Evolutionary conservation across 2,797 vertebrate genomes (phyloP).

Genomic region (Xenopus petersii): DNA sequence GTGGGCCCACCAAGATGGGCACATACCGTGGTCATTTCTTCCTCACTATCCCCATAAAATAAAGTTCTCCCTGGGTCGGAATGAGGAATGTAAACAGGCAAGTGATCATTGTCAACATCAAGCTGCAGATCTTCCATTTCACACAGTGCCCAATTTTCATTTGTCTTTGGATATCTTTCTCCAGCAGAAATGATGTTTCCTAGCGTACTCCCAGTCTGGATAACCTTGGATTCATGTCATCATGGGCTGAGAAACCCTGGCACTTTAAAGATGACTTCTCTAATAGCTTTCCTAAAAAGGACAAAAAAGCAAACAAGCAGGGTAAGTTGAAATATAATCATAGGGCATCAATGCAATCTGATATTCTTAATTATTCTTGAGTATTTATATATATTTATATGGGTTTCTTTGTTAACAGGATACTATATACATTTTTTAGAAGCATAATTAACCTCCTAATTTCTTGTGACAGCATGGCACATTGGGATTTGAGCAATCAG

Average conservation of each 20-base stretch:
- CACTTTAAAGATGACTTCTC: background rate
- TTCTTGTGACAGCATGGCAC: no score
- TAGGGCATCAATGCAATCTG: background rate
- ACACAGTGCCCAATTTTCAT: conserved; percentile 30
- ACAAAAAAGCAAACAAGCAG: conserved; percentile 35
- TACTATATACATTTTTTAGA: no score
- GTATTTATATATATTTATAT: no score
- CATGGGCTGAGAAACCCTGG: background rate
- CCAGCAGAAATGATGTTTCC: conserved; percentile 2
- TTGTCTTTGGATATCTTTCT: conserved; percentile 13
- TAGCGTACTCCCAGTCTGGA: conserved; percentile 18
- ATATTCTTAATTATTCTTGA: no score
- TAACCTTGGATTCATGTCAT: background rate
- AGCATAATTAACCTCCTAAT: no score
- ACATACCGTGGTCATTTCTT: no score
- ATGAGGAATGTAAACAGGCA: conserved; percentile 27
- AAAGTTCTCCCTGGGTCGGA: background rate
- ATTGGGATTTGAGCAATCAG: no score
- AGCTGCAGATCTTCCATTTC: conserved; percentile 54
- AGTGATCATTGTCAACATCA: conserved; percentile 28
- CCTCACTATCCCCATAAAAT: background rate
- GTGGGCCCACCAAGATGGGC: background rate
- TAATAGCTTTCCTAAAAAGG: conserved; percentile 45
- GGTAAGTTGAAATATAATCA: conserved; percentile 35
- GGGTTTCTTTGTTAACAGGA: no score